These are phyloP conservation scores for Lagenorhynchus albirostris DNA, from an alignment of 2,113 vertebrate species.

Conservation along the genomic window DNA sequence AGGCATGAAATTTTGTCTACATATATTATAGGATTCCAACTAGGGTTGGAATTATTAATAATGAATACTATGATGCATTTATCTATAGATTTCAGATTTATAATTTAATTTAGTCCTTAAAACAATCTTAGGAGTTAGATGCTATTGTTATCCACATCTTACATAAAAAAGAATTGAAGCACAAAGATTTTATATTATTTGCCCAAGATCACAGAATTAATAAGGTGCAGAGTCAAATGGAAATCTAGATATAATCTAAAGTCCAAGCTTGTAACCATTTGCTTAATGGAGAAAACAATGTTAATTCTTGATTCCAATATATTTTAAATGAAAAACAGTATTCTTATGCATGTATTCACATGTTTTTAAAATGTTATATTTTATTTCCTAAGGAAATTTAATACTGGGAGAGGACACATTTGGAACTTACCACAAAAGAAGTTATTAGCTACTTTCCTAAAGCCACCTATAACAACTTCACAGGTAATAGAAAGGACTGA, in stretches of 20 bases:
- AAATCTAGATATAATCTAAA: not conserved
- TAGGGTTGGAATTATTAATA: not conserved
- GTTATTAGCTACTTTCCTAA: not conserved
- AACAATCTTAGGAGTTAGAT: not conserved
- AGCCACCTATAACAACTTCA: not conserved
- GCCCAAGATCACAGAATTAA: not conserved
- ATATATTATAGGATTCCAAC: not conserved
- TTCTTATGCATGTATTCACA: not conserved
- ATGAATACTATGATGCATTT: not conserved
- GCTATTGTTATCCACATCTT: not conserved
- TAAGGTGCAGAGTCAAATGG: not conserved
- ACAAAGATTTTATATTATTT: not conserved
- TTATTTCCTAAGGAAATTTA: not conserved
- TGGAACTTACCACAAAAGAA: not conserved
- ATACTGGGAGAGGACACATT: not conserved
- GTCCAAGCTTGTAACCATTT: not conserved
- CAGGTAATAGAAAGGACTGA: not conserved
- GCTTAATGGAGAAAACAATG: not conserved
- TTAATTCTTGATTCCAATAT: not conserved
- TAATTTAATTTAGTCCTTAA: not conserved
- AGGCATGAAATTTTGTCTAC: not conserved
- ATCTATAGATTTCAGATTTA: not conserved
- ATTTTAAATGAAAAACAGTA: not conserved
- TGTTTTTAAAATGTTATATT: not conserved
- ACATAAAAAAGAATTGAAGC: not conserved